phyloP scores from a whole-genome alignment of 2,113 vertebrate genomes.

The Oreochromis niloticus region DNA sequence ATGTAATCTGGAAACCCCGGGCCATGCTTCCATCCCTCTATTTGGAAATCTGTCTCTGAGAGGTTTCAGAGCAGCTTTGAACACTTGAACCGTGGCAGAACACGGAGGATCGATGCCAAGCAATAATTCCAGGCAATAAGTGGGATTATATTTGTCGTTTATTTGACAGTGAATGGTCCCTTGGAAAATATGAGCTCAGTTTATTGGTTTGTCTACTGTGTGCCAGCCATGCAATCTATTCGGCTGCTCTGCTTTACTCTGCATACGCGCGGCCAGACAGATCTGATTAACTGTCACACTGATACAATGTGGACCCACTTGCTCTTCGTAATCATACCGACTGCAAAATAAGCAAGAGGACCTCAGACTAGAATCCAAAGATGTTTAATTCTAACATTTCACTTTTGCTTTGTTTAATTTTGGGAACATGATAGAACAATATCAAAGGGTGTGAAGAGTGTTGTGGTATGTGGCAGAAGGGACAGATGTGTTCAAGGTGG shows the following conservation, averaged over 20 bases:
- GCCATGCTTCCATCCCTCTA: not conserved
- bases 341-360: not conserved
- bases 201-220: constrained; percentile 36
- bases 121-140: constrained; percentile 32
- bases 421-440: not conserved
- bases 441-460: not conserved
- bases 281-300: constrained; percentile 3
- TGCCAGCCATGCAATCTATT: constrained; percentile 28
- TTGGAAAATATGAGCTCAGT: constrained; percentile 43
- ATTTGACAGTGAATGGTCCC: constrained; percentile 50
- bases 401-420: not conserved
- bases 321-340: not conserved
- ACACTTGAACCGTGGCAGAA: constrained; percentile 44
- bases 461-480: not conserved
- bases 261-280: not conserved
- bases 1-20: constrained; percentile 15
- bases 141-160: constrained; percentile 48
- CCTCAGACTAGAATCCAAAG: not conserved
- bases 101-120: constrained; percentile 38
- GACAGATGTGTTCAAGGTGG: not conserved
- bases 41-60: constrained; percentile 25
- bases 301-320: not conserved
- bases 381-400: not conserved
- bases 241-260: not conserved
- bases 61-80: constrained; percentile 14